A percentile compares a stretch with the other conserved stretches of the same genome.
Conservation (phyloP, 1,140 invertebrate genomes). For the Uloborus diversus region DNA sequence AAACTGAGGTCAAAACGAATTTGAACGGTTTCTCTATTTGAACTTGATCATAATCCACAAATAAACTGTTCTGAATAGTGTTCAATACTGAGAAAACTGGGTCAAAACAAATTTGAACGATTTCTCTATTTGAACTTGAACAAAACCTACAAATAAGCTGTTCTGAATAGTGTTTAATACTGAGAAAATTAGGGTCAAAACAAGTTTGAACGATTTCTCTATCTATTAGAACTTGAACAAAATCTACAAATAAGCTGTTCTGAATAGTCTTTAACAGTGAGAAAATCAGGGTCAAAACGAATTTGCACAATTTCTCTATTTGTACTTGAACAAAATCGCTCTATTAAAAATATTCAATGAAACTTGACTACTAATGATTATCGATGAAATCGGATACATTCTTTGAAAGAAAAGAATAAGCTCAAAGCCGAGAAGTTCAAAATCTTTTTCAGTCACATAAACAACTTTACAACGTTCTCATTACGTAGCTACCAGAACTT, state of each 20-base stretch:
- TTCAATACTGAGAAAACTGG: too few relatives aligned
- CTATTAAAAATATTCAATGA: too few relatives aligned
- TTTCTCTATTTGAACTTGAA: not conserved
- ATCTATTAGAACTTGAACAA: not conserved
- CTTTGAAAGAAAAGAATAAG: too few relatives aligned
- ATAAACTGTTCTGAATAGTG: too few relatives aligned
- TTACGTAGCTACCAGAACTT: not conserved
- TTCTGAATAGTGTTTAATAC: not conserved
- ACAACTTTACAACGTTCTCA: too few relatives aligned
- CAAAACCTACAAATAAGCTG: not conserved
- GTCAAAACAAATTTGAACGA: not conserved
- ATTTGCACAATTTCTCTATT: not conserved
- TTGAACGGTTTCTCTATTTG: not conserved
- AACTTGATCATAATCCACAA: not conserved
- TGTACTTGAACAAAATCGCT: not conserved
- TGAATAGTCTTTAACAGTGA: not conserved
- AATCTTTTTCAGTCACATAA: too few relatives aligned
- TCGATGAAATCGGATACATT: too few relatives aligned
- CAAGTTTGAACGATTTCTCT: not conserved
- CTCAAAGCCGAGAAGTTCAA: too few relatives aligned
- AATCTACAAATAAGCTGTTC: not conserved
- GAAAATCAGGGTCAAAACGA: too few relatives aligned
- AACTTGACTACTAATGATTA: too few relatives aligned
- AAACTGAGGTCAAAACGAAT: too few relatives aligned
- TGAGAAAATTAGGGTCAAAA: too few relatives aligned